Percentiles rank a stretch among this genome's conserved stretches.
phyloP scores from a whole-genome alignment of 2,113 vertebrate genomes.

The Electrona antarctica region DNA sequence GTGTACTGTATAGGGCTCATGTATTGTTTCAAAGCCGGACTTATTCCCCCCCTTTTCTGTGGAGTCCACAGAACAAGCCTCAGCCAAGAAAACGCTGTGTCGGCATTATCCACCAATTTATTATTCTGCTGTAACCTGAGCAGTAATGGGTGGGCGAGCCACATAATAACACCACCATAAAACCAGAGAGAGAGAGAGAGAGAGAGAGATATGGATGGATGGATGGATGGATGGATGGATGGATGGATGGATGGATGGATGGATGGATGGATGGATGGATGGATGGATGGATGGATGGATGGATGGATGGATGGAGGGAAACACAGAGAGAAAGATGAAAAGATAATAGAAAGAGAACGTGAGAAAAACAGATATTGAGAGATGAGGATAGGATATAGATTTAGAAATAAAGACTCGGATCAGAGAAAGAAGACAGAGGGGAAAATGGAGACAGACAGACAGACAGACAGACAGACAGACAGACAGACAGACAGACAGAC shows the following conservation, averaged over 20 bases:
- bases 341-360: background rate
- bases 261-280: background rate
- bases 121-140: slow-evolving; percentile 68
- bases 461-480: slow-evolving; percentile 28
- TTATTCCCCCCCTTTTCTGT: slow-evolving; percentile 48
- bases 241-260: background rate
- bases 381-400: too few species aligned
- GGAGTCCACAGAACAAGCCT: slow-evolving; percentile 66
- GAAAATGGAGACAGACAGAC: slow-evolving; percentile 3
- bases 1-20: background rate
- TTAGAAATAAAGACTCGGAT: too few species aligned
- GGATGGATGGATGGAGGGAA: background rate
- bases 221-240: background rate
- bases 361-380: too few species aligned
- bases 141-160: slow-evolving; percentile 68
- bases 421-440: too few species aligned
- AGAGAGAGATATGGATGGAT: slow-evolving; percentile 11
- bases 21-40: slow-evolving; percentile 39
- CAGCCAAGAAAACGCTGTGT: slow-evolving; percentile 61
- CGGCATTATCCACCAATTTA: slow-evolving; percentile 69
- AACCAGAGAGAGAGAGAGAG: slow-evolving; percentile 55
- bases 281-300: background rate
- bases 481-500: slow-evolving; percentile 24
- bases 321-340: background rate
- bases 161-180: slow-evolving; percentile 70